These are phyloP conservation scores for Mythimna loreyi DNA, from an alignment of 2,888 invertebrate species.

Conservation along the genomic window DNA sequence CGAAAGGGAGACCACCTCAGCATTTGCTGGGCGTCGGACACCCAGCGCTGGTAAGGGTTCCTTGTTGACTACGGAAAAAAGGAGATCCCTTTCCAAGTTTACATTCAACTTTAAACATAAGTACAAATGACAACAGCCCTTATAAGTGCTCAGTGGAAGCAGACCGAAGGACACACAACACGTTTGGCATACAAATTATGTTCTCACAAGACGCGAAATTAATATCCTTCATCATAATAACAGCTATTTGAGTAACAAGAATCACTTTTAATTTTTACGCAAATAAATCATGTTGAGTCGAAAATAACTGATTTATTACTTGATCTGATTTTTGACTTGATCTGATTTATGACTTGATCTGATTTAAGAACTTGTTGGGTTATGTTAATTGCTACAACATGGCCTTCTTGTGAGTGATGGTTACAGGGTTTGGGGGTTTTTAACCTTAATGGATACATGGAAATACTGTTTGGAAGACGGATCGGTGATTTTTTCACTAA, in stretches of 20 bases:
- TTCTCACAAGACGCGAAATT: conserved; percentile 42
- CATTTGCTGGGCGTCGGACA: too few relatives aligned
- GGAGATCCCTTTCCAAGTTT: not conserved
- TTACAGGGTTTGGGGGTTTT: not conserved
- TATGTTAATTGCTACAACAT: not conserved
- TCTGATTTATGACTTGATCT: conserved; percentile 20
- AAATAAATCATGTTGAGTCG: conserved; percentile 26
- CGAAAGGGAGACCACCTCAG: too few relatives aligned
- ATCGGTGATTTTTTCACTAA: not conserved
- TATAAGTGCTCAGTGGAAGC: conserved; percentile 20
- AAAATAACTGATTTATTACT: conserved; percentile 36
- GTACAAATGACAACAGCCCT: not conserved
- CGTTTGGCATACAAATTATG: conserved; percentile 39
- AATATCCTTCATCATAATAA: conserved; percentile 44
- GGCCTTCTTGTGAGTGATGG: not conserved
- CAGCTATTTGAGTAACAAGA: conserved; percentile 36
- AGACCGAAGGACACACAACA: not conserved
- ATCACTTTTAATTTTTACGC: conserved; percentile 29
- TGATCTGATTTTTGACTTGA: conserved; percentile 3
- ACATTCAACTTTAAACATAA: not conserved
- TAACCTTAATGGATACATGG: not conserved
- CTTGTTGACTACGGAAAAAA: too few relatives aligned
- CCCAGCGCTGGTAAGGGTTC: too few relatives aligned
- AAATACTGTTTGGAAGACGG: not conserved
- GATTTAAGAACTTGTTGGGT: conserved; percentile 11